Evolutionary conservation across 2,888 invertebrate species (phyloP).

Genomic region (Buathra laborator): DNA sequence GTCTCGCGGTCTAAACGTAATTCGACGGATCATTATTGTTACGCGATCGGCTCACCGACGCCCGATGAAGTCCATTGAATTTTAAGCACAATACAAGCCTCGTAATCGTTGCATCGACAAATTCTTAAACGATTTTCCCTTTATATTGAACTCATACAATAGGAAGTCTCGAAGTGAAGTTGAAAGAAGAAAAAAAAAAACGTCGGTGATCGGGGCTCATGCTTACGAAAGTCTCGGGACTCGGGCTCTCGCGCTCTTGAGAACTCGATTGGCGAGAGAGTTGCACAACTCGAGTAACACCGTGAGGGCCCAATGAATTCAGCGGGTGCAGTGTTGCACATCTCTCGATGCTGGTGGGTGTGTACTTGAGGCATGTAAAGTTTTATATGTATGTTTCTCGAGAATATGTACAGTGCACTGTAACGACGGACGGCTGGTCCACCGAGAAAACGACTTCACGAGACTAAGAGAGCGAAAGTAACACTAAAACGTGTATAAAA

Average conservation of each 20-base stretch:
- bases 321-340: conserved; percentile 54
- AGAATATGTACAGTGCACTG: neutral
- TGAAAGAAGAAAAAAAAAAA: conserved; percentile 1
- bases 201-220: conserved; percentile 31
- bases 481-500: conserved; percentile 19
- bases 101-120: conserved; percentile 2
- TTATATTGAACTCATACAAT: conserved; percentile 27
- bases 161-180: conserved; percentile 25
- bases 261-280: conserved; percentile 60
- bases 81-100: neutral
- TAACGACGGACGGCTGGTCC: conserved; percentile 26
- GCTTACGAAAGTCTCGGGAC: conserved; percentile 56
- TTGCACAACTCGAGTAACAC: conserved; percentile 61
- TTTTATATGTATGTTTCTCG: neutral
- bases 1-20: neutral
- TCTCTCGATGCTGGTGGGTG: conserved; percentile 21
- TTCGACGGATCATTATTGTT: conserved; percentile 6
- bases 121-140: conserved; percentile 33
- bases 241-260: conserved; percentile 51
- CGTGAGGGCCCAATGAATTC: conserved; percentile 40
- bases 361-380: conserved; percentile 22
- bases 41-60: neutral
- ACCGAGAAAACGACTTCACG: conserved; percentile 24
- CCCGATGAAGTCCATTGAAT: conserved; percentile 14
- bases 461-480: conserved; percentile 11